A percentile compares a stretch with the other conserved stretches of the same genome.
phyloP scores from a whole-genome alignment of 2,113 vertebrate species.

The Psophia crepitans region DNA sequence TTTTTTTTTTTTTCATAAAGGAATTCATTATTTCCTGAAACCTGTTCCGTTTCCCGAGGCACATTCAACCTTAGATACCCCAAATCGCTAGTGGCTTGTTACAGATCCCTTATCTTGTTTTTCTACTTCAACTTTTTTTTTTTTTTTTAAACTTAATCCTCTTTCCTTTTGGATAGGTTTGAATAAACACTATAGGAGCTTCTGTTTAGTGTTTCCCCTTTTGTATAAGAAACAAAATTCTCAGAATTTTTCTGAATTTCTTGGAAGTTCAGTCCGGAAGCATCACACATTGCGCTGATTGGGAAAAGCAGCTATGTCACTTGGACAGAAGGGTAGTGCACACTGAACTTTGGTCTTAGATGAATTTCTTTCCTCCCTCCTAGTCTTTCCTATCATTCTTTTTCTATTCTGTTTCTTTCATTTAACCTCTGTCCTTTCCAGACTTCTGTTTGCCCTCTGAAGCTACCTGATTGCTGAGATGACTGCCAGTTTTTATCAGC shows the following conservation, averaged over 20 bases:
- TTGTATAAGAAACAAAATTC: neutral
- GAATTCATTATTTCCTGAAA: slow-evolving; percentile 4
- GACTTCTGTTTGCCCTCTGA: neutral
- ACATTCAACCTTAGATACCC: neutral
- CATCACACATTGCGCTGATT: neutral
- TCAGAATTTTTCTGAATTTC: neutral
- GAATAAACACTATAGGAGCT: neutral
- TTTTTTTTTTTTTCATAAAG: neutral
- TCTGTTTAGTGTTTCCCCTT: neutral
- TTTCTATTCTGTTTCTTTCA: neutral
- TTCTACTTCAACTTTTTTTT: neutral
- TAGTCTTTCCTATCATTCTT: neutral
- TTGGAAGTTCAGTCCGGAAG: neutral
- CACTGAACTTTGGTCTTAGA: neutral
- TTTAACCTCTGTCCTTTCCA: neutral
- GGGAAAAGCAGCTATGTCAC: neutral
- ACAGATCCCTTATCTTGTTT: neutral
- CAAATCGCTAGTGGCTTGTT: neutral
- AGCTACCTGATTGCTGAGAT: neutral
- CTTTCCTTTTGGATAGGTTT: neutral
- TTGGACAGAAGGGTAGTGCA: neutral
- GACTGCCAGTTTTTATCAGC: neutral
- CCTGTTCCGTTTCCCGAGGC: neutral
- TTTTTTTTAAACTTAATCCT: neutral
- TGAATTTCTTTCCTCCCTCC: neutral